Conservation (phyloP, 2,113 vertebrate genomes). For the Spea multiplicata region DNA sequence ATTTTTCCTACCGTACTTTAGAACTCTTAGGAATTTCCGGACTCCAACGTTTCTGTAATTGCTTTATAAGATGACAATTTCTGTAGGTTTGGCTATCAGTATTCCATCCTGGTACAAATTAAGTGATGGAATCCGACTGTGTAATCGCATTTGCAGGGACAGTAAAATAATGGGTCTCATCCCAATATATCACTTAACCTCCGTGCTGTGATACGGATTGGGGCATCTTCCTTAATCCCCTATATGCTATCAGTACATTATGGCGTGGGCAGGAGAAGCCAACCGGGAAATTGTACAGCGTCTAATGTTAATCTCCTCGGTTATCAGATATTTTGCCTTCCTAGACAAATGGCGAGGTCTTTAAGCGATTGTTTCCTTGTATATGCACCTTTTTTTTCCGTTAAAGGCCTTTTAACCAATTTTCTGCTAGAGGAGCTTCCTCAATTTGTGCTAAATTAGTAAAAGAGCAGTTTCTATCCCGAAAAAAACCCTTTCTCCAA, state of each 20-base stretch:
- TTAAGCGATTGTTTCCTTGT: conserved; percentile 23
- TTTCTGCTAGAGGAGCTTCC: conserved; percentile 8
- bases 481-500: too few species aligned
- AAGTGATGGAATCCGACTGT: conserved; percentile 38
- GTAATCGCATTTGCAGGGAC: conserved; percentile 42
- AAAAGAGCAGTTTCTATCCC: neutral
- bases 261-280: conserved; percentile 43
- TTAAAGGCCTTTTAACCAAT: conserved; percentile 26
- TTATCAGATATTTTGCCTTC: conserved; percentile 45
- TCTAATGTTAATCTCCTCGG: conserved; percentile 44
- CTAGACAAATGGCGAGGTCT: conserved; percentile 35
- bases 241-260: conserved; percentile 48
- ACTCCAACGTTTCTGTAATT: conserved; percentile 17
- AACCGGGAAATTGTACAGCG: conserved; percentile 47
- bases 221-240: conserved; percentile 46
- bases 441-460: neutral
- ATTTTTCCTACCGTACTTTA: neutral
- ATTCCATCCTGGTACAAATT: conserved; percentile 34
- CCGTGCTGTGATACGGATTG: conserved; percentile 46
- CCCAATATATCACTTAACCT: conserved; percentile 48
- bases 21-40: neutral
- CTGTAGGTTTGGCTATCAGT: conserved; percentile 19
- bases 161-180: conserved; percentile 46
- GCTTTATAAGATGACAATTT: neutral
- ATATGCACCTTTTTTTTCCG: conserved; percentile 4